Conservation (phyloP, 2,888 invertebrate genomes). For the Ophonus ardosiacus region DNA sequence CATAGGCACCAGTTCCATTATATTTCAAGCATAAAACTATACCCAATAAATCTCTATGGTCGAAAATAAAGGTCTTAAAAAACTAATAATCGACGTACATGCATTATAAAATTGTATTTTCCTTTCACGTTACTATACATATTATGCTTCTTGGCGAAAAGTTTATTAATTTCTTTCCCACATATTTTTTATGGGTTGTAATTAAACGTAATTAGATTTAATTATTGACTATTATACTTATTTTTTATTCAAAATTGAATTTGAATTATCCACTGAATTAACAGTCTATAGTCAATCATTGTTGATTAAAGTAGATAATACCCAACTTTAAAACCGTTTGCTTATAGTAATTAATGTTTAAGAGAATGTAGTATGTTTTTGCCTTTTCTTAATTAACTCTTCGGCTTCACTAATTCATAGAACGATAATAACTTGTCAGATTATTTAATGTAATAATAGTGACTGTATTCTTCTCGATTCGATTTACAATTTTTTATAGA, state of each 20-base stretch:
- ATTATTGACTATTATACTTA: conserved; percentile 33
- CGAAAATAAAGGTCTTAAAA: too few species aligned
- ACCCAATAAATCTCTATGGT: too few species aligned
- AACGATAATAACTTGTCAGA: conserved; percentile 29
- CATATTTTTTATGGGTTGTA: conserved; percentile 13
- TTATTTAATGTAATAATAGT: conserved; percentile 48
- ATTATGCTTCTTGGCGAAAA: neutral
- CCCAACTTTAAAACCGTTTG: neutral
- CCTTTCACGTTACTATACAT: too few species aligned
- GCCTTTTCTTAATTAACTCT: conserved; percentile 36
- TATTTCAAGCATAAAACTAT: too few species aligned
- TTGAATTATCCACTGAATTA: conserved; percentile 1
- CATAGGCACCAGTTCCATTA: too few species aligned
- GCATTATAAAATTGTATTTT: too few species aligned
- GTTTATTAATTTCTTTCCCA: conserved; percentile 28
- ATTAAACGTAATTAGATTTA: conserved; percentile 29
- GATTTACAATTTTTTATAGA: neutral
- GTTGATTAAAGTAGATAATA: conserved; percentile 36
- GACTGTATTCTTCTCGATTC: conserved; percentile 1
- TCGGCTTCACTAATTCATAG: conserved; percentile 38
- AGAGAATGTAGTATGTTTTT: conserved; percentile 26
- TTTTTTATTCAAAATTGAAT: conserved; percentile 39
- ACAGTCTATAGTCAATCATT: conserved; percentile 26
- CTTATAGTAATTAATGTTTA: conserved; percentile 37
- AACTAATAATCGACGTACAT: too few species aligned